A percentile compares a stretch with the other conserved stretches of the same genome.
Evolutionary conservation across 2,888 invertebrate species (phyloP).

Genomic region (Yponomeuta sedellus): DNA sequence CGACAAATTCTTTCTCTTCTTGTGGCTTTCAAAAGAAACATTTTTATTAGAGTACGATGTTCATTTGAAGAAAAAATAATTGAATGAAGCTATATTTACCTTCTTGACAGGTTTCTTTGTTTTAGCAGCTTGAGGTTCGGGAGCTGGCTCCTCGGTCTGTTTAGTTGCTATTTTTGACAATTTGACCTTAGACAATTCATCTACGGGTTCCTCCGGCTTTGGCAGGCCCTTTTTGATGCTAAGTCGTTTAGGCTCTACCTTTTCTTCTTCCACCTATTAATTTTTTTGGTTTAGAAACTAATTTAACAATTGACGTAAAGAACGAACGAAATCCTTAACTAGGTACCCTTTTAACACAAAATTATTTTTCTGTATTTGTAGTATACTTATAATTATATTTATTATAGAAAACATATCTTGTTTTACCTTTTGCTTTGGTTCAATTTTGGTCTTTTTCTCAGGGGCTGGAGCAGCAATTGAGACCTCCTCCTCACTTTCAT

Average conservation of each 20-base stretch:
- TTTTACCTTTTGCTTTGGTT: constrained; percentile 42
- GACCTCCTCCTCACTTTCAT: constrained; percentile 61
- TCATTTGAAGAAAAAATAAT: too few relatives aligned
- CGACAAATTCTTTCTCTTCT: constrained; percentile 74
- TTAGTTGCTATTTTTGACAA: constrained; percentile 55
- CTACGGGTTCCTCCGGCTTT: constrained; percentile 60
- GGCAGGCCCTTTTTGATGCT: constrained; percentile 65
- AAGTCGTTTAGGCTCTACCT: constrained; percentile 44
- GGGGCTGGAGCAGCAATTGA: constrained; percentile 51
- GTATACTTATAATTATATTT: background rate
- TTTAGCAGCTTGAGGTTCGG: constrained; percentile 63
- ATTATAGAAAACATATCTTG: background rate
- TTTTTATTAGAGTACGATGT: background rate
- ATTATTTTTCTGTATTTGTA: background rate
- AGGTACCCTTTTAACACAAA: too few relatives aligned
- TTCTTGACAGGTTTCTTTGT: constrained; percentile 54
- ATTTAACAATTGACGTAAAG: background rate
- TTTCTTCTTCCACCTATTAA: constrained; percentile 54
- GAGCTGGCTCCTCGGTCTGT: constrained; percentile 50
- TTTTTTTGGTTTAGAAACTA: background rate
- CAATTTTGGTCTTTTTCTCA: constrained; percentile 56
- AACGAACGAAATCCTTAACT: too few relatives aligned
- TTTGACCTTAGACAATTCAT: constrained; percentile 62
- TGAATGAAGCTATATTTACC: constrained; percentile 41
- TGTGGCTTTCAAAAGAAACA: constrained; percentile 42